Percentiles rank a stretch among this genome's conserved stretches.
These are phyloP conservation scores for Pediacus dermestoides DNA, from an alignment of 2,888 invertebrate genomes.

Conservation along the genomic window DNA sequence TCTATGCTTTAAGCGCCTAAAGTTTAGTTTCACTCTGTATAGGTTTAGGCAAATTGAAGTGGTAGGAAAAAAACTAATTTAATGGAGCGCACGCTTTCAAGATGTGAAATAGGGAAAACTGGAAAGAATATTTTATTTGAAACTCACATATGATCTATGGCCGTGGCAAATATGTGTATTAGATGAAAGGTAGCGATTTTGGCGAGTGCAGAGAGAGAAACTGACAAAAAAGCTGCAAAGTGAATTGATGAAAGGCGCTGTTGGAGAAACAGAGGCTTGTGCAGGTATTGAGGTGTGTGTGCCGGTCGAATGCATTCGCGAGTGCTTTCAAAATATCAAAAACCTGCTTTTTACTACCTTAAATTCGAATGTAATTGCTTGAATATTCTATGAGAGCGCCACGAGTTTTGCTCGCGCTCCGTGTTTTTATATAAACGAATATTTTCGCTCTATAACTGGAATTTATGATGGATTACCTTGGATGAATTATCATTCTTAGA, in stretches of 20 bases:
- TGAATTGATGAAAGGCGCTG: slow-evolving; percentile 45
- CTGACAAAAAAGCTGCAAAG: slow-evolving; percentile 25
- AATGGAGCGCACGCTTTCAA: no score
- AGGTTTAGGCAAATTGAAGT: not conserved
- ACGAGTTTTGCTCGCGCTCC: not conserved
- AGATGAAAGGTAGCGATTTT: slow-evolving; percentile 2
- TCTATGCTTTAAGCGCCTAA: no score
- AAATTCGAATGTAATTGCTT: slow-evolving; percentile 44
- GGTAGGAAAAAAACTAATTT: slow-evolving; percentile 1
- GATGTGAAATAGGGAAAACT: no score
- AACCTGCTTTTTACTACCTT: slow-evolving; percentile 37
- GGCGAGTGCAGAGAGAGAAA: slow-evolving; percentile 3
- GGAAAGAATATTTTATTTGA: no score
- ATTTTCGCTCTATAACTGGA: no score
- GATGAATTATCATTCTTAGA: no score
- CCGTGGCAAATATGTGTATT: not conserved
- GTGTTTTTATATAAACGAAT: slow-evolving; percentile 2
- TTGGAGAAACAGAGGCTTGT: slow-evolving; percentile 44
- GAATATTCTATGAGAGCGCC: slow-evolving; percentile 22
- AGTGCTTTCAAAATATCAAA: slow-evolving; percentile 45
- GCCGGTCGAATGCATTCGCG: slow-evolving; percentile 43
- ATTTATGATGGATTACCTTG: no score
- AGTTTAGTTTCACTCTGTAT: no score
- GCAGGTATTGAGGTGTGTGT: slow-evolving; percentile 47
- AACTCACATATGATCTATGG: not conserved